phyloP scores from a whole-genome alignment of 2,888 invertebrate genomes.

The Xestobium rufovillosum region DNA sequence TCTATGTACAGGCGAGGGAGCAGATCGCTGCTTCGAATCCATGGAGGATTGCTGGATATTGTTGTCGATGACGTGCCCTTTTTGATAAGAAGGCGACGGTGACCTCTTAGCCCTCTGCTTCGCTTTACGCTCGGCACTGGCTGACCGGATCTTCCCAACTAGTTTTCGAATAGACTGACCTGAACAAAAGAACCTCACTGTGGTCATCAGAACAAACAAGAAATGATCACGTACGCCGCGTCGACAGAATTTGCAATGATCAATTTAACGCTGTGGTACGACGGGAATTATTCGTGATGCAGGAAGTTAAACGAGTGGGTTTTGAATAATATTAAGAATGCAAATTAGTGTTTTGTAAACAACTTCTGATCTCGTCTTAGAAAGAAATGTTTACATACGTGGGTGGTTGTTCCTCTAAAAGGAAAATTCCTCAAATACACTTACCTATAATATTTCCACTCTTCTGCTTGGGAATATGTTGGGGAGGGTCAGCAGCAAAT shows the following conservation, averaged over 20 bases:
- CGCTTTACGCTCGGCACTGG: conserved; percentile 59
- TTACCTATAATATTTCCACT: conserved; percentile 43
- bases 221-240: too few relatives aligned
- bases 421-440: too few relatives aligned
- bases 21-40: conserved; percentile 31
- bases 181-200: conserved; percentile 38
- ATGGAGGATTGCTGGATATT: conserved; percentile 37
- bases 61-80: conserved; percentile 49
- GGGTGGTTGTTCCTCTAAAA: too few relatives aligned
- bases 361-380: too few relatives aligned
- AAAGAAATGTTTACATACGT: too few relatives aligned
- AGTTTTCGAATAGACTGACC: conserved; percentile 76
- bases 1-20: conserved; percentile 53
- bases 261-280: too few relatives aligned
- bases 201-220: too few relatives aligned
- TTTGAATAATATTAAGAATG: too few relatives aligned
- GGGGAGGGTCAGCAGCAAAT: conserved; percentile 51
- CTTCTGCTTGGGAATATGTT: conserved; percentile 32
- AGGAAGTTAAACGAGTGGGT: too few relatives aligned
- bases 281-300: too few relatives aligned
- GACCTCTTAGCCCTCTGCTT: conserved; percentile 53
- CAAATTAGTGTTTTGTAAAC: too few relatives aligned
- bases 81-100: conserved; percentile 52
- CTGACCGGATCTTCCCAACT: conserved; percentile 75
- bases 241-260: too few relatives aligned